Evolutionary conservation across 2,797 vertebrate genomes (phyloP), one percentile per base, ranked within the genome.

Genomic region (Betta splendens): DNA sequence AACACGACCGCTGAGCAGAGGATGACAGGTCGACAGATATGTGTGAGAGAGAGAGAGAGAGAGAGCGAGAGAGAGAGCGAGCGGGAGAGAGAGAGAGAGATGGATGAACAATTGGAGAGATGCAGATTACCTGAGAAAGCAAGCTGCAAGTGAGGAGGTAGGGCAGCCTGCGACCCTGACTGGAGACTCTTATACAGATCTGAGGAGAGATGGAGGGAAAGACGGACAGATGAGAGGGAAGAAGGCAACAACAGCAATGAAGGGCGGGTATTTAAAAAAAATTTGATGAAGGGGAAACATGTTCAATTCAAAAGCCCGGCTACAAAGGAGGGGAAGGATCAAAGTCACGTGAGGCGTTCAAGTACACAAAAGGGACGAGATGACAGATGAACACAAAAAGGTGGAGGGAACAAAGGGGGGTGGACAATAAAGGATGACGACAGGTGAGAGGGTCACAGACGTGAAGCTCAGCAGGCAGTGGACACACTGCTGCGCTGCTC

Each of bases 131-230:
- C 97, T 94, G 94, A 94, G 88, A 95, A 98, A 85, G 94, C 92
- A 91, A 96, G 95, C 92, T 96, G 97, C 92, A 97, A 92, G 79
- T 98, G 96, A 91, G 95, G 90, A 94, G 97, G 95, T 92, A 98
- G 93, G 91, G 93, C 87, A 66, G 95, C 94, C 92, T 95, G 94
- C 81, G 94, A 92, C 92, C 95, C 94, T 85, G 96, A 94, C 92
- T 98, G 97, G 92, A 99, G 95, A 93, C 96, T 95, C 93, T 99
- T 99, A 89, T 98, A 94, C 87, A 99, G 93, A 93, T 96, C 97
- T 99, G 88, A 86, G 80, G 78, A 87, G 71, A 84, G 68, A 83
- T 61, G 72, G 60, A 79, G 79, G 59, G 52, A 55, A 54, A 29
- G 65, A 33, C 59, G 59, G 16, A 60, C 47, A 43, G 42, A 65